phyloP scores from a whole-genome alignment of 2,888 invertebrate species.

The Teleiodes luculella region DNA sequence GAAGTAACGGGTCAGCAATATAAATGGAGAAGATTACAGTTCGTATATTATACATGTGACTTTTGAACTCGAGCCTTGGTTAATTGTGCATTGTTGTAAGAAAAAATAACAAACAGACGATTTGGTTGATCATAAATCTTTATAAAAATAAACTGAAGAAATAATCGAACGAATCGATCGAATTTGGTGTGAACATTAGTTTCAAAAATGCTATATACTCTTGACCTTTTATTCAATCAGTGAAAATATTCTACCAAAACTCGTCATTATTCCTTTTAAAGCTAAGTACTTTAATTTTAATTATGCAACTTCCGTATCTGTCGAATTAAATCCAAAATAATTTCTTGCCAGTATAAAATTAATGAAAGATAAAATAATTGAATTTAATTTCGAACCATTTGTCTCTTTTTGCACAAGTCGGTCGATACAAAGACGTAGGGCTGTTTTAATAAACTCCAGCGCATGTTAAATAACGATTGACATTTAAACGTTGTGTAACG shows the following conservation, averaged over 20 bases:
- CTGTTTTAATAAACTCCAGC: constrained; percentile 22
- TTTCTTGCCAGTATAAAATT: not conserved
- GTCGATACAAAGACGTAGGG: constrained; percentile 4
- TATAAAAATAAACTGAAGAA: too few species aligned
- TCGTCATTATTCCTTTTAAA: not conserved
- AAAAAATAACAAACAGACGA: not conserved
- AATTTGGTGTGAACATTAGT: not conserved
- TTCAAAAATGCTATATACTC: not conserved
- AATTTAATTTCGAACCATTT: constrained; percentile 11
- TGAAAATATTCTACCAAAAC: not conserved
- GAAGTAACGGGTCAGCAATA: not conserved
- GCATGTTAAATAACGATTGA: constrained; percentile 55
- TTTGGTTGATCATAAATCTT: too few species aligned
- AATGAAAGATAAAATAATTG: constrained; percentile 14
- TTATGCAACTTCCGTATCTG: constrained; percentile 1
- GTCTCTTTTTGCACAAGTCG: not conserved
- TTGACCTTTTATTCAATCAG: not conserved
- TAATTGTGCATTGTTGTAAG: not conserved
- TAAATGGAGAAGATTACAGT: not conserved
- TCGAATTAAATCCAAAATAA: not conserved
- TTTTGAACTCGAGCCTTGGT: not conserved
- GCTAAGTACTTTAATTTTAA: constrained; percentile 2
- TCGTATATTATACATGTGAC: not conserved
- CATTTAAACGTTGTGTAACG: constrained; percentile 44
- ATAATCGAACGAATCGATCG: too few species aligned